Conservation (phyloP, 1,140 invertebrate species). For the Zaprionus kolodkinae region DNA sequence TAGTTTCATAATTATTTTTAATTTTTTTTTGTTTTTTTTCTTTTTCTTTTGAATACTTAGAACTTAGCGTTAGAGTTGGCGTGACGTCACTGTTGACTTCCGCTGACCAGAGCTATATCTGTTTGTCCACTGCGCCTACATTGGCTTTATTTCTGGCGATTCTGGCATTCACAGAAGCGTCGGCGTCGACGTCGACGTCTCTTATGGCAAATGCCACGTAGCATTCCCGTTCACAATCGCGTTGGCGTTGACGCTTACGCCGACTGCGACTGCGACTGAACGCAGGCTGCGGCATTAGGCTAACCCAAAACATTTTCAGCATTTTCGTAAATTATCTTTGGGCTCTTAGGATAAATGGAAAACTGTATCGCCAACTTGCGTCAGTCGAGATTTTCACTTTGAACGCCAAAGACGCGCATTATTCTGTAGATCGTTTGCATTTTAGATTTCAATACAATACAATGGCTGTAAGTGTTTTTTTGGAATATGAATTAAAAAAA, state of each 20-base stretch:
- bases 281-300: constrained; percentile 58
- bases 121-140: constrained; percentile 44
- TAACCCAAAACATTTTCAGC: constrained; percentile 70
- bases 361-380: constrained; percentile 79
- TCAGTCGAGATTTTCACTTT: constrained; percentile 77
- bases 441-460: constrained; percentile 42
- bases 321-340: constrained; percentile 73
- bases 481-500: constrained; percentile 8
- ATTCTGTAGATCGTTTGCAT: constrained; percentile 44
- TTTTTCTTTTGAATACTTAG: background rate
- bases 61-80: constrained; percentile 8
- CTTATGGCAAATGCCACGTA: constrained; percentile 13
- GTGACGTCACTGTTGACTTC: constrained; percentile 68
- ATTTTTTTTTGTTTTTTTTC: constrained; percentile 28
- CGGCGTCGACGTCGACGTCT: background rate
- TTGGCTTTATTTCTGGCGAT: constrained; percentile 73
- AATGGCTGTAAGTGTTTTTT: constrained; percentile 75
- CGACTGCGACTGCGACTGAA: constrained; percentile 1
- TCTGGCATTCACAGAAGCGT: constrained; percentile 60
- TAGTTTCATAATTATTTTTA: constrained; percentile 13
- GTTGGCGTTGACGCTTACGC: constrained; percentile 39
- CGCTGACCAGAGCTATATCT: constrained; percentile 64
- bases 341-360: constrained; percentile 79
- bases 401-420: constrained; percentile 63
- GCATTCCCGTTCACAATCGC: constrained; percentile 18